Conservation (phyloP, 2,888 invertebrate genomes). For the Drosophila prostipennis region DNA sequence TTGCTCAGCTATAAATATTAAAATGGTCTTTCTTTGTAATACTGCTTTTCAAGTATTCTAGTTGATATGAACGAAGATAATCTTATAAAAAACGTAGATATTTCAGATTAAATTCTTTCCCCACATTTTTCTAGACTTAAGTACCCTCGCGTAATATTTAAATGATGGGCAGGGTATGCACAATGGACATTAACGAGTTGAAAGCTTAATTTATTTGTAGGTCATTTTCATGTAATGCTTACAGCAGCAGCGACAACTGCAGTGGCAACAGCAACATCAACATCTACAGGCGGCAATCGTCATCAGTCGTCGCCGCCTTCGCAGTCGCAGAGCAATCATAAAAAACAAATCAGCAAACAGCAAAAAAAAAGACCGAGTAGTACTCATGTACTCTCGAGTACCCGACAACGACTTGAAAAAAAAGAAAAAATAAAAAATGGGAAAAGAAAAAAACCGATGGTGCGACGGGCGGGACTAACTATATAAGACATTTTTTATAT, state of each 20-base stretch:
- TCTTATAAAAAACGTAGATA: too few species aligned
- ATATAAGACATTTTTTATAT: slow-evolving; percentile 46
- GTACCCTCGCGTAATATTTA: not conserved
- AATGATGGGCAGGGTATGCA: slow-evolving; percentile 16
- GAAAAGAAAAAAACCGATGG: slow-evolving; percentile 22
- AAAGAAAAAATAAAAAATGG: slow-evolving; percentile 4
- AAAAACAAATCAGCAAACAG: slow-evolving; percentile 41
- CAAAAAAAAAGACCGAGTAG: slow-evolving; percentile 6
- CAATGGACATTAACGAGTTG: slow-evolving; percentile 37
- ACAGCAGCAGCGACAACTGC: slow-evolving; percentile 28
- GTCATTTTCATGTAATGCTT: slow-evolving; percentile 71
- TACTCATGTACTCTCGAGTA: slow-evolving; percentile 25
- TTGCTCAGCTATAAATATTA: too few species aligned
- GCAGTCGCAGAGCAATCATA: slow-evolving; percentile 41
- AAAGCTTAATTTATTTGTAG: slow-evolving; percentile 66
- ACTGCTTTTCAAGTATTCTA: too few species aligned
- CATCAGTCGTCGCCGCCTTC: slow-evolving; percentile 36
- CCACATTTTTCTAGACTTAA: not conserved
- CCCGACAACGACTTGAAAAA: slow-evolving; percentile 5
- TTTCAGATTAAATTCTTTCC: too few species aligned
- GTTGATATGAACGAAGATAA: too few species aligned
- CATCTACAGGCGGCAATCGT: slow-evolving; percentile 19
- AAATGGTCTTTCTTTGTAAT: too few species aligned
- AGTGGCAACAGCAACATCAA: slow-evolving; percentile 29
- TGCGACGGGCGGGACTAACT: slow-evolving; percentile 31